A percentile compares a stretch with the other conserved stretches of the same genome.
These are phyloP conservation scores for Taenioides sp. DNA, from an alignment of 2,797 vertebrate genomes.

Conservation along the genomic window DNA sequence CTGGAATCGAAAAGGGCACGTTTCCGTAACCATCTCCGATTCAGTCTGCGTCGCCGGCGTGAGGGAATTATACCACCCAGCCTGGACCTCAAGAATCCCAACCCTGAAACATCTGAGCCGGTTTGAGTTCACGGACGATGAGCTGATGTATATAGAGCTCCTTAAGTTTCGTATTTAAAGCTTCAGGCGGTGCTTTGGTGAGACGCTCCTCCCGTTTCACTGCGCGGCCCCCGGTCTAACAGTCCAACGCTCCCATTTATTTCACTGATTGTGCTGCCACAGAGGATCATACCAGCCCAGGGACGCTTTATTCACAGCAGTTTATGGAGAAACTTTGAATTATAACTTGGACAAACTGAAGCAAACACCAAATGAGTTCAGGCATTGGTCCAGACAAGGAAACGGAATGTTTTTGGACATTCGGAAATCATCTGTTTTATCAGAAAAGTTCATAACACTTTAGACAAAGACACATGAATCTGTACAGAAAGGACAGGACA, in stretches of 20 bases:
- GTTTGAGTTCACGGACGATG: background rate
- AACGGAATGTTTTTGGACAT: too few relatives aligned
- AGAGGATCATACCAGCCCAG: too few relatives aligned
- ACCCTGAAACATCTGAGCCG: too few relatives aligned
- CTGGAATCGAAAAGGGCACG: too few relatives aligned
- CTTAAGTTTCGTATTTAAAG: conserved; percentile 3
- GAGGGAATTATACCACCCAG: too few relatives aligned
- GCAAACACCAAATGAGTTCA: background rate
- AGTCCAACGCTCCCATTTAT: background rate
- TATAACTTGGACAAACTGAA: background rate
- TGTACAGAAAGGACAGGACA: too few relatives aligned
- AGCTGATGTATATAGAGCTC: background rate
- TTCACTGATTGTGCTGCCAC: background rate
- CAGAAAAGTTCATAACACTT: too few relatives aligned
- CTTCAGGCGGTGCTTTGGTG: background rate
- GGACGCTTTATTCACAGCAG: background rate
- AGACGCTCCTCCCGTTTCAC: background rate
- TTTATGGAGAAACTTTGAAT: background rate
- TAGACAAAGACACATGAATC: too few relatives aligned
- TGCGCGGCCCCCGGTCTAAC: background rate
- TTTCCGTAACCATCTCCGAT: too few relatives aligned
- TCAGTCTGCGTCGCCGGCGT: too few relatives aligned
- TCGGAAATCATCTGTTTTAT: too few relatives aligned
- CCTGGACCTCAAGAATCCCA: too few relatives aligned
- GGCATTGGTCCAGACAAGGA: background rate